Evolutionary conservation across 2,113 vertebrate species (phyloP).

Genomic region (Pituophis catenifer): DNA sequence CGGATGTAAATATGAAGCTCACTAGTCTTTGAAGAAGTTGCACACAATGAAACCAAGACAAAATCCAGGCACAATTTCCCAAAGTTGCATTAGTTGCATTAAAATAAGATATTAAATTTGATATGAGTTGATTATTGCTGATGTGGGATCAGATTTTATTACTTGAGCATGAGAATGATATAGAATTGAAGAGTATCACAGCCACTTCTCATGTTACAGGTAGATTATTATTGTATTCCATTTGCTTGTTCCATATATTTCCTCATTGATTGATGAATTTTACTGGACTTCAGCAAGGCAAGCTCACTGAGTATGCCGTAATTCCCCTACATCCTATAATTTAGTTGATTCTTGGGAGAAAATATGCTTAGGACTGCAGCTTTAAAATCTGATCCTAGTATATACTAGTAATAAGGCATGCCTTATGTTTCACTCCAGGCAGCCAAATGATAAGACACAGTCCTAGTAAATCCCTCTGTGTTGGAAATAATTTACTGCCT

Average conservation of each 20-base stretch:
- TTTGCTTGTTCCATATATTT: background rate
- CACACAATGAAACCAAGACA: background rate
- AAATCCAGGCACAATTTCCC: background rate
- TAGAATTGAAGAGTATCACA: background rate
- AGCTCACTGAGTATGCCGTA: background rate
- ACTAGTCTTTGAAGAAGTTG: background rate
- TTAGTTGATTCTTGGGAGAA: background rate
- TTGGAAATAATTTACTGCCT: background rate
- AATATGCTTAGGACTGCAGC: background rate
- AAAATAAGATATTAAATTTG: background rate
- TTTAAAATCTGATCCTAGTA: background rate
- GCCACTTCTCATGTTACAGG: background rate
- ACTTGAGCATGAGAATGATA: background rate
- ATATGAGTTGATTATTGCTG: background rate
- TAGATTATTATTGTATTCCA: background rate
- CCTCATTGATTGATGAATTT: background rate
- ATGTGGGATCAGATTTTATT: background rate
- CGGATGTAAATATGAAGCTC: background rate
- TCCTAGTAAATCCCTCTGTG: background rate
- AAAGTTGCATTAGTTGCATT: background rate
- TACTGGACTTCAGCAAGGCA: background rate
- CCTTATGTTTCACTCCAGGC: background rate
- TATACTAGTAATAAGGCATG: background rate
- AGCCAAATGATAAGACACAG: background rate
- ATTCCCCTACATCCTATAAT: background rate